These are phyloP conservation scores for Salticus scenicus DNA, from an alignment of 2,888 invertebrate species.

Conservation along the genomic window DNA sequence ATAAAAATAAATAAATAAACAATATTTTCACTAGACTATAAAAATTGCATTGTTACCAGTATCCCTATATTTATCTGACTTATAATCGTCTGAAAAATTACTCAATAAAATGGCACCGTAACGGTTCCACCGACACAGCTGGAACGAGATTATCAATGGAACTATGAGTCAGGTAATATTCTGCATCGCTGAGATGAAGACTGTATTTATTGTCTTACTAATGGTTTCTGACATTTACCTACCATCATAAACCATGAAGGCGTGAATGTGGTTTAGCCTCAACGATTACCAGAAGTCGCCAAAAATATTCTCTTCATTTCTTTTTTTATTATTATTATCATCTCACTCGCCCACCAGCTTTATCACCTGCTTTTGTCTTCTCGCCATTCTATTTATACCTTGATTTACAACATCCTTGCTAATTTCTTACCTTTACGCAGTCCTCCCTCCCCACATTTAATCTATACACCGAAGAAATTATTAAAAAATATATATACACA, in stretches of 20 bases:
- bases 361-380: background rate
- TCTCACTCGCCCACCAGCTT: background rate
- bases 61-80: too few relatives aligned
- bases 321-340: background rate
- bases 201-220: conserved; percentile 6
- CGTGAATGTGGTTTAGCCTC: conserved; percentile 22
- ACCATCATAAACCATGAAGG: conserved; percentile 25
- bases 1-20: too few relatives aligned
- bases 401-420: conserved; percentile 11
- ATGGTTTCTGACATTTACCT: background rate
- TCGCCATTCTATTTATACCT: conserved; percentile 6
- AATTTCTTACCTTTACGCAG: background rate
- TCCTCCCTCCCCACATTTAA: background rate
- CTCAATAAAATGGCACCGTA: too few relatives aligned
- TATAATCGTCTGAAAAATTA: too few relatives aligned
- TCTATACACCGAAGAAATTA: background rate
- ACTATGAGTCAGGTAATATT: too few relatives aligned
- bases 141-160: too few relatives aligned
- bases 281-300: conserved; percentile 16
- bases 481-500: background rate
- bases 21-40: too few relatives aligned
- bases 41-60: too few relatives aligned
- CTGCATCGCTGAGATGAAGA: background rate
- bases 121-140: too few relatives aligned
- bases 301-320: background rate